Evolutionary conservation across 2,888 invertebrate genomes (phyloP).

Genomic region (Ariolimax columbianus): DNA sequence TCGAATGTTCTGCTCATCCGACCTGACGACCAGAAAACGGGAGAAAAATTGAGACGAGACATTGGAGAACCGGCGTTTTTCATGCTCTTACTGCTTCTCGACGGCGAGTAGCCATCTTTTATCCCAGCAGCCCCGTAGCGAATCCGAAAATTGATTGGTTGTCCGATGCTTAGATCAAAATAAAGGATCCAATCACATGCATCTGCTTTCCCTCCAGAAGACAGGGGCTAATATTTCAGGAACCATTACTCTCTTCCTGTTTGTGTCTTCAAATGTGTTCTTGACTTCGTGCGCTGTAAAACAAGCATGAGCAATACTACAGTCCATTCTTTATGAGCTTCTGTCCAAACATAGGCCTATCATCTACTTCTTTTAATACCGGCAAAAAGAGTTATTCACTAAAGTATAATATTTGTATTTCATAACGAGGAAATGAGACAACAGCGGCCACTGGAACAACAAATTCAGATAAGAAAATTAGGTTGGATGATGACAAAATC

Average conservation of each 20-base stretch:
- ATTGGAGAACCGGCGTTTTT: slow-evolving; percentile 39
- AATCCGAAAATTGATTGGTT: slow-evolving; percentile 44
- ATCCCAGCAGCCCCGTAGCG: slow-evolving; percentile 40
- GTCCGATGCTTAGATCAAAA: slow-evolving; percentile 37
- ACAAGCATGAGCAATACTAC: not conserved
- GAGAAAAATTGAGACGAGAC: slow-evolving; percentile 24
- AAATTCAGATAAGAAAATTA: too few relatives aligned
- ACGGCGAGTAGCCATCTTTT: slow-evolving; percentile 33
- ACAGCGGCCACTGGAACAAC: too few relatives aligned
- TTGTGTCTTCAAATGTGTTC: not conserved
- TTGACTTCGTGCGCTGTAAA: not conserved
- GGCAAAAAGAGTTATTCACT: too few relatives aligned
- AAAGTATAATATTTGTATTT: too few relatives aligned
- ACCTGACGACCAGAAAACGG: slow-evolving; percentile 23
- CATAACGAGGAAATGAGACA: too few relatives aligned
- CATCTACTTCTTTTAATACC: too few relatives aligned
- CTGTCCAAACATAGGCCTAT: too few relatives aligned
- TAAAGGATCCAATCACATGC: slow-evolving; percentile 44
- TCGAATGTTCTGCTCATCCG: slow-evolving; percentile 42
- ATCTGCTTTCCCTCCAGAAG: slow-evolving; percentile 20
- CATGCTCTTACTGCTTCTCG: slow-evolving; percentile 28
- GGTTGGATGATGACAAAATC: too few relatives aligned
- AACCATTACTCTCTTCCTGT: not conserved
- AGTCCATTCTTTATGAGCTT: not conserved
- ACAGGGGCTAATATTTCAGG: slow-evolving; percentile 30